phyloP scores from a whole-genome alignment of 2,888 invertebrate species.

The Rugalucina vietnamica region DNA sequence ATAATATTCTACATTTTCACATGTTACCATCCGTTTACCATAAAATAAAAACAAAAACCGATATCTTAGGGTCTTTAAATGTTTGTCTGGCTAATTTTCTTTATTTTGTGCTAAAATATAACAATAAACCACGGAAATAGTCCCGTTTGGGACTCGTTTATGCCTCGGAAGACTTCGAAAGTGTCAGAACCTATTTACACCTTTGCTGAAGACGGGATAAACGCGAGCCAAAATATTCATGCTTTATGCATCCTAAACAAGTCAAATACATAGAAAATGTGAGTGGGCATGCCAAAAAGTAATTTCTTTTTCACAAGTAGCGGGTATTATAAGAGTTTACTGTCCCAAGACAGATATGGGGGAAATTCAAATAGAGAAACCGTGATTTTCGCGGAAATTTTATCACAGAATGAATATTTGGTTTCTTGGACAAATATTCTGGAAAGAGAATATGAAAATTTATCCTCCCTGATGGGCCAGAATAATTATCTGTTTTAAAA shows the following conservation, averaged over 20 bases:
- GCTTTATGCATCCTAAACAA: constrained; percentile 61
- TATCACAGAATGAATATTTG: constrained; percentile 4
- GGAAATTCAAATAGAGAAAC: constrained; percentile 44
- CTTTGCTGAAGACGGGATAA: constrained; percentile 48
- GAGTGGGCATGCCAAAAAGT: constrained; percentile 57
- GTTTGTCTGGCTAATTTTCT: constrained; percentile 61
- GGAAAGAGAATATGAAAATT: neutral
- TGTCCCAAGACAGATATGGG: constrained; percentile 39
- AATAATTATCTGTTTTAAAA: too few relatives aligned
- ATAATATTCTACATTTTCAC: constrained; percentile 50
- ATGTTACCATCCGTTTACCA: constrained; percentile 42
- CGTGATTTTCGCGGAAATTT: constrained; percentile 53
- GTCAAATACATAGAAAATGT: constrained; percentile 37
- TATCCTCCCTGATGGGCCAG: too few relatives aligned
- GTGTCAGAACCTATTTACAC: constrained; percentile 65
- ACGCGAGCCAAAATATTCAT: constrained; percentile 52
- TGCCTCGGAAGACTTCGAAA: constrained; percentile 26
- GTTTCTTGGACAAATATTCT: neutral
- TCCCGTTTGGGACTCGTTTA: constrained; percentile 42
- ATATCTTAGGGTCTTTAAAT: constrained; percentile 44
- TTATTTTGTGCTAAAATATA: constrained; percentile 68
- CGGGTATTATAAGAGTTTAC: constrained; percentile 35
- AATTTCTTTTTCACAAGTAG: constrained; percentile 58
- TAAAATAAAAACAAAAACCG: constrained; percentile 58
- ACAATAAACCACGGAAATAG: constrained; percentile 58